Conservation (phyloP, 2,113 vertebrate species). For the Synodontis membranacea region DNA sequence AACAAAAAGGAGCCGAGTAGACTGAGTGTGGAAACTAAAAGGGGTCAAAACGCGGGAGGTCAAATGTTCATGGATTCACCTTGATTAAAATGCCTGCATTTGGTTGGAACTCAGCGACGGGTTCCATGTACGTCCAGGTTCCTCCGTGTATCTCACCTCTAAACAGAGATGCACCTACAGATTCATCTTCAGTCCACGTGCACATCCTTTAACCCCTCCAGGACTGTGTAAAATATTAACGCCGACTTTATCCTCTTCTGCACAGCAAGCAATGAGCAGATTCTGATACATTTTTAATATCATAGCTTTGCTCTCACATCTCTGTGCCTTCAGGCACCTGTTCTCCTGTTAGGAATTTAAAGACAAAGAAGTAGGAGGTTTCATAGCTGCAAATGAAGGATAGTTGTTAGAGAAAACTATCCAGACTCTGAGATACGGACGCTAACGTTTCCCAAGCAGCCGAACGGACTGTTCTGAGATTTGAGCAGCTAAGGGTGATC, state of each 20-base stretch:
- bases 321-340: conserved; percentile 3
- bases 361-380: neutral
- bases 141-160: neutral
- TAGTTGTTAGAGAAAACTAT: neutral
- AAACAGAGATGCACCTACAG: neutral
- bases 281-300: conserved; percentile 38
- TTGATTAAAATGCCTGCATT: neutral
- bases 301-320: conserved; percentile 19
- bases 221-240: conserved; percentile 37
- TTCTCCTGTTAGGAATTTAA: conserved; percentile 3
- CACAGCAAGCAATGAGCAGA: conserved; percentile 1
- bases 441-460: neutral
- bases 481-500: neutral
- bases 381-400: neutral
- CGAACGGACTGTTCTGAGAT: neutral
- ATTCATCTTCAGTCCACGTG: neutral
- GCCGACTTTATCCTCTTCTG: conserved; percentile 9
- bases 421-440: neutral
- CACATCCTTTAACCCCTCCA: conserved; percentile 4
- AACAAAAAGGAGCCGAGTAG: neutral
- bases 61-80: neutral
- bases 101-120: neutral
- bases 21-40: neutral
- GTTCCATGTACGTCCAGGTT: neutral
- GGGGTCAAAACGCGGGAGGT: neutral